Evolutionary conservation across 35 echinoderm and acorn worm species (phyloP).

Genomic region (Apostichopus californicus): DNA sequence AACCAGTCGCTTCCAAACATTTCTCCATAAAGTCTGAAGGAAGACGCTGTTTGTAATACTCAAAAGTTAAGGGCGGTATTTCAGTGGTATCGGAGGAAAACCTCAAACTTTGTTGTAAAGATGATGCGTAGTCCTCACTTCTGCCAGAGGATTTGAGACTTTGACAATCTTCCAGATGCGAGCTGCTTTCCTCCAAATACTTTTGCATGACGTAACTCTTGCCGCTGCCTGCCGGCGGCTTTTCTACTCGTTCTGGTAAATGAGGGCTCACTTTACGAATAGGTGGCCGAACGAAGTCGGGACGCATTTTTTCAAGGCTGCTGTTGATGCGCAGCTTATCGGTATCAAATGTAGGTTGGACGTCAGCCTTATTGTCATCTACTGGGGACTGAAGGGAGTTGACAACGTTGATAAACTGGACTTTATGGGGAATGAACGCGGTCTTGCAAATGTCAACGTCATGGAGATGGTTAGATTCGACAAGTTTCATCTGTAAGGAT

Average conservation of each 20-base stretch:
- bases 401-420: constrained; percentile 57
- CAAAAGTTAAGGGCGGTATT: not conserved
- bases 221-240: not conserved
- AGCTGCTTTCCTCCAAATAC: constrained; percentile 32
- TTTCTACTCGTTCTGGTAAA: not conserved
- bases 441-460: constrained; percentile 35
- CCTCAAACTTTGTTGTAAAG: not conserved
- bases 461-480: constrained; percentile 54
- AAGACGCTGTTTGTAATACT: constrained; percentile 50
- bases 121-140: constrained; percentile 18
- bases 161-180: not conserved
- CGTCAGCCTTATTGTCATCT: not conserved
- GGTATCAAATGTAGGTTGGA: constrained; percentile 45
- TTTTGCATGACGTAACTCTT: constrained; percentile 54
- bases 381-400: not conserved
- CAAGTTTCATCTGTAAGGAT: constrained; percentile 32
- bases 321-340: constrained; percentile 62
- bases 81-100: constrained; percentile 31
- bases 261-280: not conserved
- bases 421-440: constrained; percentile 13
- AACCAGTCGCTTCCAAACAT: constrained; percentile 51
- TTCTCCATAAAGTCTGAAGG: constrained; percentile 51
- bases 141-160: not conserved
- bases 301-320: constrained; percentile 62
- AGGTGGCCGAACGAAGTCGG: constrained; percentile 53